These are phyloP conservation scores for Hylaeus anthracinus DNA, from an alignment of 1,140 invertebrate species.

Conservation along the genomic window DNA sequence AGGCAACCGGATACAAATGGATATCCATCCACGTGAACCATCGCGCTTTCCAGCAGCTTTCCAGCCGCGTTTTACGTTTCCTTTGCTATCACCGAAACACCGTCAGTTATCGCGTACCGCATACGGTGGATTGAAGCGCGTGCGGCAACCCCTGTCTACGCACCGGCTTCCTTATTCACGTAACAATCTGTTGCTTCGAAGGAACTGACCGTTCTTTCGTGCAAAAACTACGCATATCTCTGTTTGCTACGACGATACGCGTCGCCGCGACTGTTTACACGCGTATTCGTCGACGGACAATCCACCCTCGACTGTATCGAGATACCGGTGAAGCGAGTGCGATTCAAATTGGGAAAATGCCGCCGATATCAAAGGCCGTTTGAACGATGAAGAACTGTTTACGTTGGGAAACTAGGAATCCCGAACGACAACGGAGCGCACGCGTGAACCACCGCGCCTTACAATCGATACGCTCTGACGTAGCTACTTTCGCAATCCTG, in stretches of 20 bases:
- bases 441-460: conserved; percentile 60
- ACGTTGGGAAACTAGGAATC: conserved; percentile 63
- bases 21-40: conserved; percentile 82
- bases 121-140: conserved; percentile 3
- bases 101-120: background rate
- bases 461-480: conserved; percentile 75
- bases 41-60: conserved; percentile 39
- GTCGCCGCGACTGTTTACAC: background rate
- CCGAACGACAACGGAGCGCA: conserved; percentile 46
- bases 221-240: conserved; percentile 7
- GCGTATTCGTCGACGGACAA: background rate
- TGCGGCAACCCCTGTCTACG: conserved; percentile 2
- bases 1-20: conserved; percentile 84
- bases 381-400: conserved; percentile 64
- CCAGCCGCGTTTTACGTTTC: background rate
- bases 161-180: conserved; percentile 38
- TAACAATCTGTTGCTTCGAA: conserved; percentile 69
- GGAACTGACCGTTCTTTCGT: conserved; percentile 31
- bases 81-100: background rate
- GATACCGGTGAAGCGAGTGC: background rate
- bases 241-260: background rate
- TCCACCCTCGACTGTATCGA: background rate
- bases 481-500: conserved; percentile 56
- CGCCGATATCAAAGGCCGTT: conserved; percentile 33
- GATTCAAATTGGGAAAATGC: conserved; percentile 9